A percentile compares a stretch with the other conserved stretches of the same genome.
Evolutionary conservation across 2,888 invertebrate genomes (phyloP).

Genomic region (Clepsis dumicolana): DNA sequence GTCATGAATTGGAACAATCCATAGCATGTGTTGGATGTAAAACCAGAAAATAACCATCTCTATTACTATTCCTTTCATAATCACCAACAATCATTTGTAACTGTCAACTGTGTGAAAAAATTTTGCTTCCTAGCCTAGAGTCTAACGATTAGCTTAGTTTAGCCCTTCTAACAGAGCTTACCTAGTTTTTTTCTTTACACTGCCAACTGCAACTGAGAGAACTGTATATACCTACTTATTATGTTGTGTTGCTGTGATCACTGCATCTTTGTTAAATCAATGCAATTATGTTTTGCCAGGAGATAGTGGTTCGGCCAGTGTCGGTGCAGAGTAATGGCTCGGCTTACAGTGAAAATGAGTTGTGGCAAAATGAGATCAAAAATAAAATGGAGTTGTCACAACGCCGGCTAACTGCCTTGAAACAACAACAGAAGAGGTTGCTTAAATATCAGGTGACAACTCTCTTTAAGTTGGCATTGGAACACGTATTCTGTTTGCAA

Average conservation of each 20-base stretch:
- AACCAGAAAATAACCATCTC: conserved; percentile 51
- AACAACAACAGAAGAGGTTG: conserved; percentile 86
- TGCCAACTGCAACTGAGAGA: conserved; percentile 26
- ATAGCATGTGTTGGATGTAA: conserved; percentile 66
- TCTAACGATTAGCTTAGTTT: conserved; percentile 43
- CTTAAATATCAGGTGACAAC: conserved; percentile 76
- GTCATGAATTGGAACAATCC: conserved; percentile 56
- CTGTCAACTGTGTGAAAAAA: conserved; percentile 42
- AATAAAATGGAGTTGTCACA: conserved; percentile 88
- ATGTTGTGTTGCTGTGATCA: conserved; percentile 42
- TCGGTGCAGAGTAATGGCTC: conserved; percentile 82
- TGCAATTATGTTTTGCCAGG: conserved; percentile 59
- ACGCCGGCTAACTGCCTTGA: conserved; percentile 84
- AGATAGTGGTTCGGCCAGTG: conserved; percentile 78
- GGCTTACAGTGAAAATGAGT: conserved; percentile 82
- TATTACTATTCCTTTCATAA: conserved; percentile 48
- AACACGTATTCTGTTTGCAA: neutral
- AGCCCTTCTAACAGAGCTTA: conserved; percentile 43
- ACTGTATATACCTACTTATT: conserved; percentile 18
- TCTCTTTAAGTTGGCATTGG: neutral
- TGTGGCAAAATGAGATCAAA: conserved; percentile 86
- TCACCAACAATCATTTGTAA: conserved; percentile 42
- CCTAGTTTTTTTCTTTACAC: conserved; percentile 38
- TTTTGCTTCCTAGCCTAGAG: conserved; percentile 41
- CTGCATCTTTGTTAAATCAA: conserved; percentile 37